These are phyloP conservation scores for Trimorus sp. DNA, from an alignment of 2,888 invertebrate genomes.

Conservation along the genomic window DNA sequence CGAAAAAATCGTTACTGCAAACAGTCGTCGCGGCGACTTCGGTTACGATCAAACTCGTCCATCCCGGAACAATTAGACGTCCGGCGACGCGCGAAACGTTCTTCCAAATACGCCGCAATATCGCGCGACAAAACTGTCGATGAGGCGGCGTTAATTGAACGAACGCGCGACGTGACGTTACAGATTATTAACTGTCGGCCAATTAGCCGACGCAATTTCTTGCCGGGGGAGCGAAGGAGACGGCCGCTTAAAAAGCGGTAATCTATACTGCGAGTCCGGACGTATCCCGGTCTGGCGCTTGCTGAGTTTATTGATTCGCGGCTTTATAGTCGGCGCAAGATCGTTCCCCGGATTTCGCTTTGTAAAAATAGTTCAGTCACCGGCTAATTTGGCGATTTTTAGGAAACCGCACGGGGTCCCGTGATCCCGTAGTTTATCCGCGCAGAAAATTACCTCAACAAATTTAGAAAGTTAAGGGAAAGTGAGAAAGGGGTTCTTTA, in stretches of 20 bases:
- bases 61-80: too few relatives aligned
- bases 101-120: constrained; percentile 9
- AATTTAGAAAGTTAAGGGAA: too few relatives aligned
- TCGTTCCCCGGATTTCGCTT: constrained; percentile 40
- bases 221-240: constrained; percentile 15
- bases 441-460: too few relatives aligned
- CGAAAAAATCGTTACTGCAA: too few relatives aligned
- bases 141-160: constrained; percentile 18
- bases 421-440: too few relatives aligned
- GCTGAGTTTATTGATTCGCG: constrained; percentile 48
- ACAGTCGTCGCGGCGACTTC: too few relatives aligned
- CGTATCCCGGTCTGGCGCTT: constrained; percentile 36
- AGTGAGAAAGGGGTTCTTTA: too few relatives aligned
- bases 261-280: constrained; percentile 29
- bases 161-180: constrained; percentile 10
- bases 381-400: constrained; percentile 19
- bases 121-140: constrained; percentile 16
- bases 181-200: constrained; percentile 39
- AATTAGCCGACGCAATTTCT: constrained; percentile 28
- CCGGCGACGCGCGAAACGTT: too few relatives aligned
- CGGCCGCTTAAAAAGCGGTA: constrained; percentile 28
- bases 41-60: too few relatives aligned
- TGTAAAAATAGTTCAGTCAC: constrained; percentile 31
- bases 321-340: constrained; percentile 48
- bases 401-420: background rate